Evolutionary conservation across 2,888 invertebrate species (phyloP), one percentile per base, ranked within the genome.

Genomic region (Ypsolopha sequella): DNA sequence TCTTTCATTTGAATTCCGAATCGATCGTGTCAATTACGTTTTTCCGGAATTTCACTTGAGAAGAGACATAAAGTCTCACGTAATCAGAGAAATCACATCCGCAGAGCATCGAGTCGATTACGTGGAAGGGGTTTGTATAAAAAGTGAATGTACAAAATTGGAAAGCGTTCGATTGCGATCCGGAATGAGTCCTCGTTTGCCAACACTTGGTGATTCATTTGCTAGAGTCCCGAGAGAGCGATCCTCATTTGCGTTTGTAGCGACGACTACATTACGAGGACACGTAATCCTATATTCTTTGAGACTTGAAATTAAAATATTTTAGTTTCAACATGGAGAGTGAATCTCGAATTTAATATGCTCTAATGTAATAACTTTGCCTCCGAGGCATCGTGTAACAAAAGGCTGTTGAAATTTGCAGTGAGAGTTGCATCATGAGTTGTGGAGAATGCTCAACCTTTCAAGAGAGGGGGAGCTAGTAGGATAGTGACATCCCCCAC

Each of bases 201-300:
- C 70, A 62, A 73, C 73, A 76, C 74, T 76, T 70, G 67, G 75
- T 75, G 78, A 76, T 79, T 79, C 80, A 80, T 78, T 78, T 76
- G 75, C 48, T 39, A 11, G 43, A 36, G 68, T 71, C 76, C 68
- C 74, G 60, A 57, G 72, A 74, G 75, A 70, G 70, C 70, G 73
- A 69, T 72, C 66, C 75, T 80, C 76, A 77, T 79, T 78, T 78
- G 76, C 79, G 73, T 77, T 69, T 68, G 68, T 68, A 72, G 68
- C 68, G 14, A 63, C 64, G 60, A 61, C 60, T 60, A 58, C 60
- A 56, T 48, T 48, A 41, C 24, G 47, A 50, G 44, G 43, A 50
- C 44, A 50, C 45, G 24, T 10, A 34, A 45, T 11, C 13, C 7
- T 11, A 11, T 41, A 11, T 41, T n/a, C 13, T 41, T 41, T 11